A percentile compares a stretch with the other conserved stretches of the same genome.
These are phyloP conservation scores for Autographa gamma DNA, from an alignment of 2,888 invertebrate species.

Conservation along the genomic window DNA sequence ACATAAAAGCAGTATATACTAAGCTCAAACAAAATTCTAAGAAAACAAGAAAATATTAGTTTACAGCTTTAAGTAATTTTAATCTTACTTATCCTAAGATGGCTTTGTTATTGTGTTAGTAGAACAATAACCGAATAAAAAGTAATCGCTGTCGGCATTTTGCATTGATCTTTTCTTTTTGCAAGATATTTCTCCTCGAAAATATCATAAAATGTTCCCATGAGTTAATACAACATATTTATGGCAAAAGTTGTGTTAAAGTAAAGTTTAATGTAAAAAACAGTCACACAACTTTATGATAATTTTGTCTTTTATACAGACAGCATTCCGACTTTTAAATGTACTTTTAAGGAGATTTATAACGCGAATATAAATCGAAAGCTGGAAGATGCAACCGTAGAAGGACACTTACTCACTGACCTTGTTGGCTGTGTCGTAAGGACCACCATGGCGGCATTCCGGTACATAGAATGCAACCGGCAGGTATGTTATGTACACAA, in stretches of 20 bases:
- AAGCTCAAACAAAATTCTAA: slow-evolving; percentile 41
- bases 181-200: background rate
- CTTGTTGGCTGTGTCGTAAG: slow-evolving; percentile 2
- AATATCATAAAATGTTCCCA: background rate
- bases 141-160: slow-evolving; percentile 42
- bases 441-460: slow-evolving; percentile 1
- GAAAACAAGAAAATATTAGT: slow-evolving; percentile 50
- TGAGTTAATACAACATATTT: background rate
- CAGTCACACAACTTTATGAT: background rate
- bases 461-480: background rate
- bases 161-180: slow-evolving; percentile 23
- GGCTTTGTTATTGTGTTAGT: slow-evolving; percentile 46
- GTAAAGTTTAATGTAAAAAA: background rate
- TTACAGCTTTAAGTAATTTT: slow-evolving; percentile 45
- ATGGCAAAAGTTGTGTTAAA: too few relatives aligned
- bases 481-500: slow-evolving; percentile 6
- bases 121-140: slow-evolving; percentile 37
- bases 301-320: background rate
- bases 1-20: slow-evolving; percentile 2
- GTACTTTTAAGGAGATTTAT: slow-evolving; percentile 4
- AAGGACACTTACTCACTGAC: slow-evolving; percentile 7
- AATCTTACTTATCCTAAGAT: slow-evolving; percentile 48
- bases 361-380: background rate
- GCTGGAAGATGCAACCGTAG: background rate
- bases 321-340: background rate